Conservation (phyloP, 2,797 vertebrate species). For the Zalophus californianus region DNA sequence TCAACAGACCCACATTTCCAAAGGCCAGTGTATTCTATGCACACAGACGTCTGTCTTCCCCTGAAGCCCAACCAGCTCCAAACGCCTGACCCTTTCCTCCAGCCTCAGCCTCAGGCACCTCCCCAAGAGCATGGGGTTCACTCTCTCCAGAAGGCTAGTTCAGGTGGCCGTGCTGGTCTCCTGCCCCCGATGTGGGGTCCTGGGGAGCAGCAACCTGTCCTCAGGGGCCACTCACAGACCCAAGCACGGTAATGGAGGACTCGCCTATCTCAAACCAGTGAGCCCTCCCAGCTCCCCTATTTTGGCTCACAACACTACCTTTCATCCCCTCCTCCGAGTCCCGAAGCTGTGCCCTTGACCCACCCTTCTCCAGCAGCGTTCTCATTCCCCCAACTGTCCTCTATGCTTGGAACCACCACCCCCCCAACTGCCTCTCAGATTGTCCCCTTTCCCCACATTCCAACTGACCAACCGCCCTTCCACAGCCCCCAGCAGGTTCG, state of each 20-base stretch:
- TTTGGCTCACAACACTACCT: neutral
- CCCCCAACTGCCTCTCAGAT: conserved; percentile 66
- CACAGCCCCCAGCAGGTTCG: neutral
- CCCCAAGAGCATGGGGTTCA: neutral
- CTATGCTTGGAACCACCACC: neutral
- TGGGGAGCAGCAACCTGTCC: neutral
- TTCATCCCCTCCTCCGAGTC: neutral
- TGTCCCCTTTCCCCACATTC: conserved; percentile 35
- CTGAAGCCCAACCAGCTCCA: neutral
- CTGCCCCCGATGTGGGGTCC: neutral
- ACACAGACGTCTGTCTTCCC: neutral
- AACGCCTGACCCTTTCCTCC: neutral
- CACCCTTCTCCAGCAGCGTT: neutral
- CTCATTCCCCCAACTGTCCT: neutral
- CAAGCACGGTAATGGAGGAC: neutral
- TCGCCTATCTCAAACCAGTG: neutral
- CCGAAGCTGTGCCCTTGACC: neutral
- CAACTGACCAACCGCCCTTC: neutral
- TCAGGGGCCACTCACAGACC: neutral
- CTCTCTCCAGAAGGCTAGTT: neutral
- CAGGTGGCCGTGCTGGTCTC: neutral
- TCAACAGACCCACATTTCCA: neutral
- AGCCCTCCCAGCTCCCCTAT: neutral
- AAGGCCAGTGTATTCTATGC: neutral
- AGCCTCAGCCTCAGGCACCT: neutral